Conservation (phyloP, 1,140 invertebrate species). For the Adoxophyes honmai region DNA sequence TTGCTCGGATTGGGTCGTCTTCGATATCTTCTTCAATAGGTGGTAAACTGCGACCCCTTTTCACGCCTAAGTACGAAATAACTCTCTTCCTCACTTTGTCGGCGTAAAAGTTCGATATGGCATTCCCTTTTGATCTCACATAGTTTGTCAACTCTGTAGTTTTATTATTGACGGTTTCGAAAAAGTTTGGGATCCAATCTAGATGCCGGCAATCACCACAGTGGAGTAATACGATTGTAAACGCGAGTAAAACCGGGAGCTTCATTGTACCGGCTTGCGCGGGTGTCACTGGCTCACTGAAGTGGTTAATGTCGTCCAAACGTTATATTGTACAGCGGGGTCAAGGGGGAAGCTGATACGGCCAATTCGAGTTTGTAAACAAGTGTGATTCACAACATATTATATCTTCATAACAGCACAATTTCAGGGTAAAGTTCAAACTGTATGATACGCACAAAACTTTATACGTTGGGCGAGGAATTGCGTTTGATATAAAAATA, state of each 20-base stretch:
- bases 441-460: too few species aligned
- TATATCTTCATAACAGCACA: not conserved
- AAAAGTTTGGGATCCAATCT: slow-evolving; percentile 43
- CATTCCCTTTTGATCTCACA: slow-evolving; percentile 52
- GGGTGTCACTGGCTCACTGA: not conserved
- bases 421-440: not conserved
- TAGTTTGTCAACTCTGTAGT: slow-evolving; percentile 51
- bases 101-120: slow-evolving; percentile 49
- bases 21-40: slow-evolving; percentile 16
- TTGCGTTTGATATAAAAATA: slow-evolving; percentile 44
- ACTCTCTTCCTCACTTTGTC: slow-evolving; percentile 51
- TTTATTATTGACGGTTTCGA: slow-evolving; percentile 45
- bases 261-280: not conserved
- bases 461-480: too few species aligned
- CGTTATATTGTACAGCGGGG: not conserved
- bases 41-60: slow-evolving; percentile 14
- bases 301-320: not conserved
- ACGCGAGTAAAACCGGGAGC: not conserved
- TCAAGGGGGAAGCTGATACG: not conserved
- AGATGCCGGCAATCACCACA: slow-evolving; percentile 37
- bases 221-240: slow-evolving; percentile 26
- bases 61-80: slow-evolving; percentile 38
- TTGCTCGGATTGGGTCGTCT: slow-evolving; percentile 28
- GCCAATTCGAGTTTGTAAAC: not conserved
- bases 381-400: not conserved